These are phyloP conservation scores for Cenopis cana DNA, from an alignment of 2,888 invertebrate genomes.

Conservation along the genomic window DNA sequence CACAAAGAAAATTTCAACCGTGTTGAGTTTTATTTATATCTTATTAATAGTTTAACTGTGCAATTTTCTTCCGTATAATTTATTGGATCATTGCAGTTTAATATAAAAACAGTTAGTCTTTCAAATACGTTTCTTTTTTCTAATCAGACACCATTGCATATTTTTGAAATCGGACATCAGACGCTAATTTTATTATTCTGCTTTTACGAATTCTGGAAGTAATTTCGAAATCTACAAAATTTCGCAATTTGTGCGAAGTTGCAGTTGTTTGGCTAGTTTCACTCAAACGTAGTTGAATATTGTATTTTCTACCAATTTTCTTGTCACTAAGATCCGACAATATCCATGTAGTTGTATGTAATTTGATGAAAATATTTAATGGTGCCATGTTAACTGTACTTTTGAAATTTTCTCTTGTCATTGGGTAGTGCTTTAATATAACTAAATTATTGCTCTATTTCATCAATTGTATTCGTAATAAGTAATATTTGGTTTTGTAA, in stretches of 20 bases:
- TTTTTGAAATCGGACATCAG: neutral
- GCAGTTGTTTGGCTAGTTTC: too few relatives aligned
- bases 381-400: neutral
- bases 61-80: neutral
- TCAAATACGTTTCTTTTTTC: constrained; percentile 4
- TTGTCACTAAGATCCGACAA: too few relatives aligned
- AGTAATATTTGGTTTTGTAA: constrained; percentile 33
- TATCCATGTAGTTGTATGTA: too few relatives aligned
- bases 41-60: neutral
- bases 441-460: neutral
- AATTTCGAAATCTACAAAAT: neutral
- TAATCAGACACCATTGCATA: constrained; percentile 2
- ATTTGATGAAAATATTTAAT: neutral
- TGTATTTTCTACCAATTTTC: too few relatives aligned
- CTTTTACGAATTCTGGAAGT: neutral
- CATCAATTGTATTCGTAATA: constrained; percentile 14
- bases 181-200: neutral
- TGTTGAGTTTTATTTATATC: neutral
- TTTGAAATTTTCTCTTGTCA: neutral
- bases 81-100: neutral
- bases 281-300: too few relatives aligned
- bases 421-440: neutral
- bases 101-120: neutral
- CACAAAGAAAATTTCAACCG: neutral
- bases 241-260: neutral